phyloP scores from a whole-genome alignment of 2,113 vertebrate genomes.

The Hippocampus guttulatus region DNA sequence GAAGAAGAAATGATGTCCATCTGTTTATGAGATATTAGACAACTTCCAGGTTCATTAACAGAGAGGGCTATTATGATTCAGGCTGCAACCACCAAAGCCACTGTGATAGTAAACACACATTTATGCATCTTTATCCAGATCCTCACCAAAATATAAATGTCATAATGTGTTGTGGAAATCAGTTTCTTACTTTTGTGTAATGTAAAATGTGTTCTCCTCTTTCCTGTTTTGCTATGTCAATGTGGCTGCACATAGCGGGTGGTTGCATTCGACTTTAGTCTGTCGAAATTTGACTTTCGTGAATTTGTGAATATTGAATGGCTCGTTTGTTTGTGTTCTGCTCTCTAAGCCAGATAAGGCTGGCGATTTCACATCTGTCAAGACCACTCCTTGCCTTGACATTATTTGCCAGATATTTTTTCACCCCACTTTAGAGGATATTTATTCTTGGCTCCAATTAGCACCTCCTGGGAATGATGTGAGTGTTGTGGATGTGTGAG shows the following conservation, averaged over 20 bases:
- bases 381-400: background rate
- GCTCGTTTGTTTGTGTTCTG: background rate
- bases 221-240: background rate
- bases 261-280: background rate
- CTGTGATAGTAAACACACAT: background rate
- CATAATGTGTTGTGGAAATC: background rate
- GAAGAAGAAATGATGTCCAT: background rate
- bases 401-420: background rate
- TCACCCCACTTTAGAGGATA: background rate
- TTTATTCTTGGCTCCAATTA: constrained; percentile 4
- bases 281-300: no score
- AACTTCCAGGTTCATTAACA: background rate
- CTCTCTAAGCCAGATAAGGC: background rate
- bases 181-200: background rate
- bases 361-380: background rate
- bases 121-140: background rate
- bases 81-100: background rate
- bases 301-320: background rate
- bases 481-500: background rate
- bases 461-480: background rate
- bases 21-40: background rate
- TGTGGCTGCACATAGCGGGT: background rate
- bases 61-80: background rate
- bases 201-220: background rate
- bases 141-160: background rate